Evolutionary conservation across 2,888 invertebrate species (phyloP).

Genomic region (Gandaritis pyraliata): DNA sequence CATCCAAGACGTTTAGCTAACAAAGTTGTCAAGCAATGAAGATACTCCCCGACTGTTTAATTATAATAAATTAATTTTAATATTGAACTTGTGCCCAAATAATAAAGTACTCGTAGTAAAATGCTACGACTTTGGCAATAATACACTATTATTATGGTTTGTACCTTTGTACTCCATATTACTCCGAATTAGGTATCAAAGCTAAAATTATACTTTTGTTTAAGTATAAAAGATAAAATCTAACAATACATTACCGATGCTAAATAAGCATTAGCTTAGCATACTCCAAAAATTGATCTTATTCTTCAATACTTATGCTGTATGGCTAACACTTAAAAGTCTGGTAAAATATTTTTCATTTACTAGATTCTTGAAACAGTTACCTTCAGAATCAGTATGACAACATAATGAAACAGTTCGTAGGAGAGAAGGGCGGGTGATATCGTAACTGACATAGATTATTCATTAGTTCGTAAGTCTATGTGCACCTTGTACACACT

Average conservation of each 20-base stretch:
- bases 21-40: background rate
- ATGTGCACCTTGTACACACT: conserved; percentile 16
- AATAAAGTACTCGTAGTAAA: background rate
- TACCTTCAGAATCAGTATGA: conserved; percentile 74
- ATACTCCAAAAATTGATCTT: no score
- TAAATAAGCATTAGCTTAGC: no score
- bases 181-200: no score
- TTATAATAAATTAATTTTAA: background rate
- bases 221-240: no score
- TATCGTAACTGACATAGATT: conserved; percentile 62
- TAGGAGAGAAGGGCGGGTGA: conserved; percentile 80
- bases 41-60: background rate
- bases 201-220: no score
- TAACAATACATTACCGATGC: no score
- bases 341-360: background rate
- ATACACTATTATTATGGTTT: no score
- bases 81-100: background rate
- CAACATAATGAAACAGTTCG: conserved; percentile 76
- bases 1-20: conserved; percentile 2
- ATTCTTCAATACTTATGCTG: no score
- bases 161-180: no score
- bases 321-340: no score
- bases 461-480: conserved; percentile 13
- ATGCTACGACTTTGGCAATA: no score
- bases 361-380: conserved; percentile 8